These are phyloP conservation scores for Urocolius indicus DNA, from an alignment of 2,113 vertebrate species.

Conservation along the genomic window DNA sequence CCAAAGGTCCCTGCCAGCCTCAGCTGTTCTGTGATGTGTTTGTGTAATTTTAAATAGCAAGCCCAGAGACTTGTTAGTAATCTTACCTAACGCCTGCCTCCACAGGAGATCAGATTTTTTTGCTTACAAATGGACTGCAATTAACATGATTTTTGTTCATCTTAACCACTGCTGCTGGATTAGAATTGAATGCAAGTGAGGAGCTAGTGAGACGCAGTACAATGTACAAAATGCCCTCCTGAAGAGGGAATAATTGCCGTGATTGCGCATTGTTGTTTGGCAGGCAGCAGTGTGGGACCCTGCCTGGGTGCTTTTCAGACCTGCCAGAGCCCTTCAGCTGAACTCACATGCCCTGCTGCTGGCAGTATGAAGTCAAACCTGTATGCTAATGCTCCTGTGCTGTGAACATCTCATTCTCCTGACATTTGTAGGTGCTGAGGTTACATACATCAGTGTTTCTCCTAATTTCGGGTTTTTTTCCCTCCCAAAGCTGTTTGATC, in stretches of 20 bases:
- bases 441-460: not conserved
- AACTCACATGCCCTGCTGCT: not conserved
- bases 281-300: not conserved
- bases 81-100: not conserved
- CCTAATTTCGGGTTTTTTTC: not conserved
- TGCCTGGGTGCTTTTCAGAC: not conserved
- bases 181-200: not conserved
- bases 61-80: not conserved
- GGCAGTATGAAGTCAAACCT: not conserved
- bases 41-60: not conserved
- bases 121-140: not conserved
- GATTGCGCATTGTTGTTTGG: slow-evolving; percentile 20
- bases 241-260: slow-evolving; percentile 11
- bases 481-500: not conserved
- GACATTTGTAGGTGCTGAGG: not conserved
- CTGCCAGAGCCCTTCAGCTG: not conserved
- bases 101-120: not conserved
- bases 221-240: not conserved
- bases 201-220: not conserved
- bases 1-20: not conserved
- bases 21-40: not conserved
- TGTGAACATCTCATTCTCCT: fast-evolving
- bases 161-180: not conserved
- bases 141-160: not conserved
- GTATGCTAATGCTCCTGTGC: not conserved